Evolutionary conservation across 2,113 vertebrate species (phyloP).

Genomic region (Oenanthe melanoleuca): DNA sequence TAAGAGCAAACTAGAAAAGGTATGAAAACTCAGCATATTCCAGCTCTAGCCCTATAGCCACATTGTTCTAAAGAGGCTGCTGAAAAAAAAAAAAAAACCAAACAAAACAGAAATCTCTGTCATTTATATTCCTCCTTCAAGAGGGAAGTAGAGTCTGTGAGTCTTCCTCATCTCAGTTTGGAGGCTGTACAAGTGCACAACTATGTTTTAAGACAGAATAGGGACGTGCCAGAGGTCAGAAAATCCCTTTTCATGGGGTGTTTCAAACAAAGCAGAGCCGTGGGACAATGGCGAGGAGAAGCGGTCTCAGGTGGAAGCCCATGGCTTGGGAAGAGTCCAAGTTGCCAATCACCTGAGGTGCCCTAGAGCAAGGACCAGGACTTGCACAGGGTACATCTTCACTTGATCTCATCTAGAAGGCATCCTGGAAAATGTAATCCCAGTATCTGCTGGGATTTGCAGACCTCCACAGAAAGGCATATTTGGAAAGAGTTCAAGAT

Average conservation of each 20-base stretch:
- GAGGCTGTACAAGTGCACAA: neutral
- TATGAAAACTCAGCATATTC: neutral
- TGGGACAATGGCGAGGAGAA: neutral
- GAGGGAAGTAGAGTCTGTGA: neutral
- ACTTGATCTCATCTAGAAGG: neutral
- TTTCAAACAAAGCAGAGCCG: neutral
- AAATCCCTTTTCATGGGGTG: neutral
- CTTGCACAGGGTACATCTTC: neutral
- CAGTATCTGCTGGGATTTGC: conserved; percentile 18
- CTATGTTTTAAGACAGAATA: neutral
- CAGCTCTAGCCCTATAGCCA: neutral
- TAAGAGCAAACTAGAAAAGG: neutral
- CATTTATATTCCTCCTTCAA: neutral
- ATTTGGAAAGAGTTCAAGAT: neutral
- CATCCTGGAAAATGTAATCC: conserved; percentile 20
- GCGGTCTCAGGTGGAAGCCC: neutral
- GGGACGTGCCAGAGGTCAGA: neutral
- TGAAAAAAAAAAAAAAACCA: neutral
- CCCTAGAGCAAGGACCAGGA: neutral
- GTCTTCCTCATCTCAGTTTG: neutral
- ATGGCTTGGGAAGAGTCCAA: neutral
- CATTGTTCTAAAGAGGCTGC: neutral
- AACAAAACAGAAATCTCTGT: neutral
- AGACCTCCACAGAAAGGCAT: conserved; percentile 5
- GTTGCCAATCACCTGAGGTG: neutral